Evolutionary conservation across 2,797 vertebrate species (phyloP).

Genomic region (Margarornis squamiger): DNA sequence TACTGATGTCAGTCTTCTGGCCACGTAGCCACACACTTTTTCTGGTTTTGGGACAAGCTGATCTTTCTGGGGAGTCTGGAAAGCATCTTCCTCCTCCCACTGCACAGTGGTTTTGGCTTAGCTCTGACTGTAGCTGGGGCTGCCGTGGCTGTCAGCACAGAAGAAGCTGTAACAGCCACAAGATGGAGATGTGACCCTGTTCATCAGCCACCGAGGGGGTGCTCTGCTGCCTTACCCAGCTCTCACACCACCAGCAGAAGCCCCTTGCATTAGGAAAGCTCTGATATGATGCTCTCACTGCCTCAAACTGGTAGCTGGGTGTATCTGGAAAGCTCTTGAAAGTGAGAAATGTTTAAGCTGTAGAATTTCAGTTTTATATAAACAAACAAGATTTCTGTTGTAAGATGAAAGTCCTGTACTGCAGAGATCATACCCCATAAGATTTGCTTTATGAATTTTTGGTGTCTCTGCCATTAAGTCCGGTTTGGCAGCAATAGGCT

Average conservation of each 20-base stretch:
- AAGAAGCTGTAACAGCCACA: conserved; percentile 14
- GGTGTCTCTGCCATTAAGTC: background rate
- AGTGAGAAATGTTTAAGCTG: background rate
- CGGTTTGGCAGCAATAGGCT: background rate
- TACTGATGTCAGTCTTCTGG: background rate
- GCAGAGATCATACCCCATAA: background rate
- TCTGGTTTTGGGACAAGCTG: background rate
- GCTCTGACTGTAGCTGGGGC: background rate
- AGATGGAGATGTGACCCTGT: conserved; percentile 40
- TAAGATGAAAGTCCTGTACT: background rate
- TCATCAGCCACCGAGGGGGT: rapidly evolving
- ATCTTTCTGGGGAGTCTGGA: background rate
- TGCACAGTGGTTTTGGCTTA: background rate
- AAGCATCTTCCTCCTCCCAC: background rate
- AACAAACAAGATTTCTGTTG: background rate
- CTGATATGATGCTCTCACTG: background rate
- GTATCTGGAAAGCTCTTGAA: background rate
- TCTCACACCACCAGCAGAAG: background rate
- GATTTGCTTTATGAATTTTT: background rate
- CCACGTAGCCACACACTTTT: background rate
- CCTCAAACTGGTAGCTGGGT: background rate
- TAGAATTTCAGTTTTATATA: background rate
- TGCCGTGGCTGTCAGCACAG: background rate
- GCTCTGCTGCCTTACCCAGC: background rate
- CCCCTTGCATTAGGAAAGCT: background rate